Percentiles rank a stretch among this genome's conserved stretches.
Evolutionary conservation across 2,797 vertebrate genomes (phyloP).

Genomic region (Limnodromus scolopaceus): DNA sequence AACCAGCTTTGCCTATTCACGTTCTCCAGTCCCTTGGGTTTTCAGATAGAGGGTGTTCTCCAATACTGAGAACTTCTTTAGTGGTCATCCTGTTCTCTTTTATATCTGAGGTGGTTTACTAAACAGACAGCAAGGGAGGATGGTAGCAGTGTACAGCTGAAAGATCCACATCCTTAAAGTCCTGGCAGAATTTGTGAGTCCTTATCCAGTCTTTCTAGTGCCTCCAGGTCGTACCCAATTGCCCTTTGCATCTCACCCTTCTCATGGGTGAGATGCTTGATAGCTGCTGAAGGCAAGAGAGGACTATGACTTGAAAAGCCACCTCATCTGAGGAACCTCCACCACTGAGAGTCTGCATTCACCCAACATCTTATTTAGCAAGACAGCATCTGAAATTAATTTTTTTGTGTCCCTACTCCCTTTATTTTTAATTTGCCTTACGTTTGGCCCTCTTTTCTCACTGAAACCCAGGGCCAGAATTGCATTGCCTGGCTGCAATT

Average conservation of each 20-base stretch:
- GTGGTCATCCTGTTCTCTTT: not conserved
- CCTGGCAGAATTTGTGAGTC: not conserved
- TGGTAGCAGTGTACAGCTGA: not conserved
- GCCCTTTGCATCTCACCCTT: not conserved
- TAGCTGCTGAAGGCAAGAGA: not conserved
- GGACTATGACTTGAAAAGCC: not conserved
- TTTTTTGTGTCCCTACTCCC: not conserved
- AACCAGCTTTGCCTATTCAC: not conserved
- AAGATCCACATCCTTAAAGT: not conserved
- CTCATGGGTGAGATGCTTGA: not conserved
- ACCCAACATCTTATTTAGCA: not conserved
- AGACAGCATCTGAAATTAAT: not conserved
- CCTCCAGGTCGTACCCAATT: not conserved
- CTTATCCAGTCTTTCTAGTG: not conserved
- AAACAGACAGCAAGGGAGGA: not conserved
- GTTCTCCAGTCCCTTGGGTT: not conserved
- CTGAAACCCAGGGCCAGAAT: not conserved
- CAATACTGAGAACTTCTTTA: not conserved
- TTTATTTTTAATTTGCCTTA: not conserved
- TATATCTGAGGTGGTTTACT: not conserved
- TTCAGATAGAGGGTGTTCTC: not conserved
- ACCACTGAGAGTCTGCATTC: not conserved
- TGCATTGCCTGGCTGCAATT: not conserved
- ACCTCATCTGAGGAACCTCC: not conserved
- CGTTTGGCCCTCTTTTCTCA: not conserved